Base-by-base conservation (phyloP, 2,888 invertebrate genomes). In the Carabus problematicus region DNA sequence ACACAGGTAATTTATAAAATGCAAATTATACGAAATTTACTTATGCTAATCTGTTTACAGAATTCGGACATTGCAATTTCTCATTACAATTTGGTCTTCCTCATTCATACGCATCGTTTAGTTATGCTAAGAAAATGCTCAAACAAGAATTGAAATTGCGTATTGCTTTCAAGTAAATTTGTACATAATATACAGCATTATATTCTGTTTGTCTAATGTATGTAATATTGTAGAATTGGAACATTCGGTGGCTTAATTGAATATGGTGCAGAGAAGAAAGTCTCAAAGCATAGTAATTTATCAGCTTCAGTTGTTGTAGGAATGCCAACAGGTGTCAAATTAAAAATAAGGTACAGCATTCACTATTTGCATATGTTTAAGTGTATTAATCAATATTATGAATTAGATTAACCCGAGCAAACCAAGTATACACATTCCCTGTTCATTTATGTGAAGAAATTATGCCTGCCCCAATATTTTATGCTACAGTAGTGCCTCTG, bases 231-330 rank as follows among this genome's bases (percentile, higher is more conserved):
- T 78, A 94, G 94, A 81, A 84, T 89, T 54, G 95, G 96, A 11
- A 93, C 94, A 0, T 93, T 95, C 80, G 97, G 97, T 6, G 91
- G 90, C 2, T 84, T 92, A 67, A 83, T 95, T 0, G 97, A 97
- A 79, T 97, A 96, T 78, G 96, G 96, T 0, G 92, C 92, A 0
- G 96, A 97, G 78, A 97, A 96, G 77, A 95, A 94, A 80, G 88
- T 98, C 39, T 95, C 97, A 0, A 91, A 94, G 80, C 93, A 95
- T 77, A 97, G 93, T 78, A 90, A 91, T 49, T 84, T 97, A 1
- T 91, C 93, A 0, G 97, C 96, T 0, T 88, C 93, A 0, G 91
- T 98, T 45, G 87, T 89, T 71, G 83, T 97, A 14, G 97, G 97
- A 1, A 85, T 93, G 39, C 95, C 96, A 0, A 89, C 90, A 8